Base-by-base conservation (phyloP, 2,888 invertebrate genomes). In the Eupithecia insigniata region DNA sequence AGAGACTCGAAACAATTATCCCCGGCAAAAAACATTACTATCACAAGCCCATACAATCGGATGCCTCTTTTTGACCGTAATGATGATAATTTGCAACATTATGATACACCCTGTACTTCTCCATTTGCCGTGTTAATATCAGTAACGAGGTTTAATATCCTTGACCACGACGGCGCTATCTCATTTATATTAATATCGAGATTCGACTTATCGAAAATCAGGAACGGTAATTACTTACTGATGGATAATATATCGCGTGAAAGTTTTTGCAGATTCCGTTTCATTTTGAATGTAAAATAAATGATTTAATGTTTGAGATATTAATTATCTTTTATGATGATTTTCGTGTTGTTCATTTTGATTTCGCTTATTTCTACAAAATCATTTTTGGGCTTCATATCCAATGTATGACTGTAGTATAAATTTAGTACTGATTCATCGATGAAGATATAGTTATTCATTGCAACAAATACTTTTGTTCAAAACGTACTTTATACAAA, bases 161-260 rank as follows among this genome's bases (percentile, higher is more conserved):
- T 34, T 36, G 39, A 58, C 69, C 69, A 70, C 55, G 43, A 43
- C 51, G 39, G 62, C 26, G 22, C 67, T 67, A 73, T 70, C 55
- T 67, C 46, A 70, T 73, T 70, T 73, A 67, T 70, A 70, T 73
- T 73, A 72, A 72, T 72, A 70, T 70, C 67, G 61, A 67, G 62
- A 73, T 67, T 62, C 34, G 12, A 39, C 69, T 62, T 73, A 69
- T 66, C 68, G 65, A 64, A 62, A 69, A 72, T 73, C 69, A 67
- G 66, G 22, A 66, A 58, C 60, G 66, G 73, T 73, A 70, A 70
- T 73, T 70, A 62, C 30, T 18, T 62, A 67, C 61, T 46, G 64
- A 70, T 73, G 64, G 55, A 68, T 60, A 62, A 64, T 64, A 36
- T 34, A 64, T 64, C 36, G 36, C n/a, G 64, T 64, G 36, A 34